Percentiles rank a stretch among this genome's conserved stretches.
phyloP scores from a whole-genome alignment of 2,113 vertebrate genomes.

The Emydocephalus ijimae region DNA sequence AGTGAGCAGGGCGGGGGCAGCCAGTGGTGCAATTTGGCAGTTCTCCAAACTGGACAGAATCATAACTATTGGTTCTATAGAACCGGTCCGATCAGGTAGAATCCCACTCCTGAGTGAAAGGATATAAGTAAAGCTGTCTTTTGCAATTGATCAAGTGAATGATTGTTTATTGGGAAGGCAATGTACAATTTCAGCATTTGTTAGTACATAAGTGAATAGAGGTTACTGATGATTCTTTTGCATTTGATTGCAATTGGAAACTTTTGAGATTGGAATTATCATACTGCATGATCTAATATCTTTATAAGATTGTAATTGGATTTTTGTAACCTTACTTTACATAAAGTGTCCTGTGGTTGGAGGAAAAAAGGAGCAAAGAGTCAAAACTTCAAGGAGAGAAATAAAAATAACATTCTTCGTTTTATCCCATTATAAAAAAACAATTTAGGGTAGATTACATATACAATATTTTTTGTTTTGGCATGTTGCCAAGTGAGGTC shows the following conservation, averaged over 20 bases:
- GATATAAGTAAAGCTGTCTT: background rate
- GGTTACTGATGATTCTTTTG: background rate
- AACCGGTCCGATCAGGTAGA: too few species aligned
- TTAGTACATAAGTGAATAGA: background rate
- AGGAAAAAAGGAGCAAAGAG: background rate
- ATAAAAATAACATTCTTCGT: background rate
- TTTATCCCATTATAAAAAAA: background rate
- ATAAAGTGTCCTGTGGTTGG: background rate
- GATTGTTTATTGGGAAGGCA: background rate
- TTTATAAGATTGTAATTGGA: background rate
- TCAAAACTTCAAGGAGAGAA: background rate
- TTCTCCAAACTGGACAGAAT: too few species aligned
- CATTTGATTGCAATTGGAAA: background rate
- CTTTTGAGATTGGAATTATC: background rate
- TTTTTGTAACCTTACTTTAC: background rate
- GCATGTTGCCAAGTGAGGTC: background rate
- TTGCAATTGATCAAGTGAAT: background rate
- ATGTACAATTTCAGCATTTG: background rate
- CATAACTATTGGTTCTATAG: too few species aligned
- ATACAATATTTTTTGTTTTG: background rate
- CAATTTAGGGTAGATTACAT: background rate
- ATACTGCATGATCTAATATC: background rate
- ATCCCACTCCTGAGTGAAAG: too few species aligned
- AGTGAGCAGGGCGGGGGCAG: too few species aligned
- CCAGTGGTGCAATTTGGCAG: too few species aligned